Evolutionary conservation across 1,140 invertebrate species (phyloP).

Genomic region (Ceratitis capitata): DNA sequence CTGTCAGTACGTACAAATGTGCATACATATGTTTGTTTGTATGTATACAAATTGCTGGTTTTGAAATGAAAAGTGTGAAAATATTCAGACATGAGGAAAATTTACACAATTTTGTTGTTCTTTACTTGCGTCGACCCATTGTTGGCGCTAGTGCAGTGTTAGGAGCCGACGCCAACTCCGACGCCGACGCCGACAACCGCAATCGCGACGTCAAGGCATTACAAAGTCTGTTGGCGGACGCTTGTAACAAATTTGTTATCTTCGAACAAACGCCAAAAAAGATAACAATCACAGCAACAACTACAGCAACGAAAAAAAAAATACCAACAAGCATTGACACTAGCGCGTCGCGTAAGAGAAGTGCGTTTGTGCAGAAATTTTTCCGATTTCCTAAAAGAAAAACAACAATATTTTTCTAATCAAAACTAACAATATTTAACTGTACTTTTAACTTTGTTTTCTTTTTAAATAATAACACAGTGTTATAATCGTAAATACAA

Average conservation of each 20-base stretch:
- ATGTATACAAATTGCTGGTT: not conserved
- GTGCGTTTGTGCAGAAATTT: not conserved
- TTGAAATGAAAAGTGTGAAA: slow-evolving; percentile 50
- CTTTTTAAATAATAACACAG: not conserved
- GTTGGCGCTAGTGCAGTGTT: no score
- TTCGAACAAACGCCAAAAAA: slow-evolving; percentile 40
- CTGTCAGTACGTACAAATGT: no score
- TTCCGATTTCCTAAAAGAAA: no score
- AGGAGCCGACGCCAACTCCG: no score
- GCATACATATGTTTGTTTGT: not conserved
- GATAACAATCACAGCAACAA: slow-evolving; percentile 6
- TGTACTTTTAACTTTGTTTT: not conserved
- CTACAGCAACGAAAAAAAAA: slow-evolving; percentile 34
- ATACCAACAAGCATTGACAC: not conserved
- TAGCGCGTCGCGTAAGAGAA: not conserved
- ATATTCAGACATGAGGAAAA: slow-evolving; percentile 51
- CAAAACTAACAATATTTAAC: no score
- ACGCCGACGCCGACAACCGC: not conserved
- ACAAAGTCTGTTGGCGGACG: slow-evolving; percentile 2
- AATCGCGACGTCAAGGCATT: not conserved
- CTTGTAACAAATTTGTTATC: slow-evolving; percentile 33
- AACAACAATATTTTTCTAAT: no score
- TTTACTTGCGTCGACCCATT: slow-evolving; percentile 50
- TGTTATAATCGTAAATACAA: not conserved
- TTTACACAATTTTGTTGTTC: slow-evolving; percentile 51